These are phyloP conservation scores for Pampusana beccarii DNA, from an alignment of 2,113 vertebrate species.

Conservation along the genomic window DNA sequence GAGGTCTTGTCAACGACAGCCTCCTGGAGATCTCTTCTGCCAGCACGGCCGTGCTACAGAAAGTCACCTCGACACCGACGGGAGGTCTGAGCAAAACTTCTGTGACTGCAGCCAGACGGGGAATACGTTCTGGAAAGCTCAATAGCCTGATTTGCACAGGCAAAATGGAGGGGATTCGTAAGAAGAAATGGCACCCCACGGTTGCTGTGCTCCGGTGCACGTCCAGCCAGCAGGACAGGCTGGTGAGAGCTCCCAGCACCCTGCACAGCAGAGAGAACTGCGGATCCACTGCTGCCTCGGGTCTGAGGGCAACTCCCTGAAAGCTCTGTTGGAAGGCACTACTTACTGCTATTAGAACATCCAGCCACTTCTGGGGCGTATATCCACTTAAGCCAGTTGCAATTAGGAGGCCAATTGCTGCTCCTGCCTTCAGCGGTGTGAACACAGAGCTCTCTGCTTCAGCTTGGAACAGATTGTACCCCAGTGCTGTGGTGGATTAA, in stretches of 20 bases:
- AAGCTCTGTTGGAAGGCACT: not conserved
- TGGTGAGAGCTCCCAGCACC: accelerated
- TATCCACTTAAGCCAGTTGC: not conserved
- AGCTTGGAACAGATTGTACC: not conserved
- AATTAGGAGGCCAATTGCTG: not conserved
- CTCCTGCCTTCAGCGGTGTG: not conserved
- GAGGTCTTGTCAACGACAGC: not conserved
- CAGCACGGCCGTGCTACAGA: not conserved
- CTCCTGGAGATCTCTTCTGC: not conserved
- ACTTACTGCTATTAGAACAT: not conserved
- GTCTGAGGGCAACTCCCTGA: not conserved
- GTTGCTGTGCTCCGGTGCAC: not conserved
- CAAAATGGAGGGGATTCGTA: not conserved
- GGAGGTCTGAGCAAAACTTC: not conserved
- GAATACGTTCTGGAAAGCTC: not conserved
- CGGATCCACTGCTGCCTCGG: not conserved
- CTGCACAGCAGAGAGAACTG: not conserved
- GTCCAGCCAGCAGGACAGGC: not conserved
- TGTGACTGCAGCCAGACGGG: not conserved
- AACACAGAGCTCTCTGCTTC: not conserved
- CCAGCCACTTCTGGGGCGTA: not conserved
- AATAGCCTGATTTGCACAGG: not conserved
- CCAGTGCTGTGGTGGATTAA: accelerated
- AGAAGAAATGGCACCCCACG: accelerated
- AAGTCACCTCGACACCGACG: not conserved